Conservation (phyloP, 2,113 vertebrate genomes). For the Ceratotherium simum region DNA sequence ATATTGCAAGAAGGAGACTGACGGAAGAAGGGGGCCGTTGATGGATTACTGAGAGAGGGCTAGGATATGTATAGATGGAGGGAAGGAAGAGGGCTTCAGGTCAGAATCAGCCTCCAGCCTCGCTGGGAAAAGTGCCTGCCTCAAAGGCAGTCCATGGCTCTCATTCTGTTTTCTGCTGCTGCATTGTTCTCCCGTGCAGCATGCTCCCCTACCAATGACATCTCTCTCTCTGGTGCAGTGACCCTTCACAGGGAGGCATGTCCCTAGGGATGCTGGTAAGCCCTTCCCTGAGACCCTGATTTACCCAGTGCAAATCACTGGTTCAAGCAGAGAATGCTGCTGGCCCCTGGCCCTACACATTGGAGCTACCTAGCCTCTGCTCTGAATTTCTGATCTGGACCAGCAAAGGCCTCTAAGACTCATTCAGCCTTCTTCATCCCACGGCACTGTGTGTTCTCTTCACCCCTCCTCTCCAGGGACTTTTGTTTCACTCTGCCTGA, state of each 20-base stretch:
- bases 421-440: not conserved
- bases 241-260: not conserved
- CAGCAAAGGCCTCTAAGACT: not conserved
- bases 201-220: not conserved
- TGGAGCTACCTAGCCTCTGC: not conserved
- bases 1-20: not conserved
- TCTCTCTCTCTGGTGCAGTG: not conserved
- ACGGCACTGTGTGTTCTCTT: not conserved
- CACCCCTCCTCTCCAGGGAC: not conserved
- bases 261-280: not conserved
- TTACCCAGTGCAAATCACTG: not conserved
- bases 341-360: too few species aligned
- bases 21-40: not conserved
- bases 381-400: not conserved
- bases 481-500: not conserved
- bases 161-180: not conserved
- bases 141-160: not conserved
- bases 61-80: not conserved
- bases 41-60: not conserved
- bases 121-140: not conserved
- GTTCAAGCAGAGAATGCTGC: not conserved
- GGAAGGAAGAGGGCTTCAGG: not conserved
- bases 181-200: not conserved
- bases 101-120: not conserved
- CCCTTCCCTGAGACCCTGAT: not conserved